A percentile compares a stretch with the other conserved stretches of the same genome.
phyloP scores from a whole-genome alignment of 2,888 invertebrate species.

The Hypselothyrea guttata region DNA sequence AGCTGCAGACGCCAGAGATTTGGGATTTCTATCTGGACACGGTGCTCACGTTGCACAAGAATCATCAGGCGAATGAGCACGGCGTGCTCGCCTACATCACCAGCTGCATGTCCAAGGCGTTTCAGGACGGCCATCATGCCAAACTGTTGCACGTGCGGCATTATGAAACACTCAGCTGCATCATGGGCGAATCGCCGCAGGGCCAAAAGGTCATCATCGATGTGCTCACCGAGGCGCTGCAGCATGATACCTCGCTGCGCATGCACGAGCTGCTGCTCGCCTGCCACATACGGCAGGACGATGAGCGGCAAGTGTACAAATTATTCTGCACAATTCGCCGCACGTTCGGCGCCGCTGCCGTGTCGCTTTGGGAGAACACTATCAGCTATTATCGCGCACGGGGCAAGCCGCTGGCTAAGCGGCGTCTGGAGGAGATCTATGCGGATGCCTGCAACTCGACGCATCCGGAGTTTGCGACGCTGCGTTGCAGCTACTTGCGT shows the following conservation, averaged over 20 bases:
- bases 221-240: slow-evolving; percentile 82
- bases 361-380: slow-evolving; percentile 73
- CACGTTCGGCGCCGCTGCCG: slow-evolving; percentile 56
- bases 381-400: slow-evolving; percentile 73
- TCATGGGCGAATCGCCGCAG: slow-evolving; percentile 52
- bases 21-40: slow-evolving; percentile 85
- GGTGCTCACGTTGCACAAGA: slow-evolving; percentile 84
- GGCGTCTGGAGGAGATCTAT: slow-evolving; percentile 67
- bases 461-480: slow-evolving; percentile 63
- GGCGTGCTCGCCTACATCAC: no score
- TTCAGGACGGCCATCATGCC: slow-evolving; percentile 83
- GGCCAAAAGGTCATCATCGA: slow-evolving; percentile 45
- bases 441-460: slow-evolving; percentile 67
- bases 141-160: slow-evolving; percentile 83
- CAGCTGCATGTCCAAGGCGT: slow-evolving; percentile 83
- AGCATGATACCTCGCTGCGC: slow-evolving; percentile 76
- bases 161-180: slow-evolving; percentile 80
- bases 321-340: slow-evolving; percentile 80
- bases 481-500: slow-evolving; percentile 73
- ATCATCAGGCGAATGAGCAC: no score
- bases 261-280: slow-evolving; percentile 83
- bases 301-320: slow-evolving; percentile 81
- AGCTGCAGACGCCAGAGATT: slow-evolving; percentile 83
- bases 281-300: slow-evolving; percentile 81
- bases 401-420: slow-evolving; percentile 60